Evolutionary conservation across 1,140 invertebrate genomes (phyloP), one percentile per base, ranked within the genome.

Genomic region (Galleria mellonella): DNA sequence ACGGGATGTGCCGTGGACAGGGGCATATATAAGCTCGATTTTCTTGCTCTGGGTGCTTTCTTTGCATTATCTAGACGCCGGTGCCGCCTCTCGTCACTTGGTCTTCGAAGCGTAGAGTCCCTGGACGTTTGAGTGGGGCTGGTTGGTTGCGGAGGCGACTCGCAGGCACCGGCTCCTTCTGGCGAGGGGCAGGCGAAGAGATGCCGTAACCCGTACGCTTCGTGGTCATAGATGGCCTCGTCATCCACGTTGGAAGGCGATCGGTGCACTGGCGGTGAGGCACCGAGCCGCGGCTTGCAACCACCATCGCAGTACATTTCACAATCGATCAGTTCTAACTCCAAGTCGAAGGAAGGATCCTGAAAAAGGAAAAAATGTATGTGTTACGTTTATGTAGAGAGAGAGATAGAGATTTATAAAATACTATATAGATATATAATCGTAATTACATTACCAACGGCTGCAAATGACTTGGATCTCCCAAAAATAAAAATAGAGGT

Each of bases 71-170:
- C 73, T 33, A 74, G 67, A 10, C 72, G 64, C 31, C 72, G 60
- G 17, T 72, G 67, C 5, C 63, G 52, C 48, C 70, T 53, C 31
- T 81, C 75, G 15, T 81, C 76, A 39, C 59, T 72, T 12, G 69
- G 67, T 45, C 76, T 61, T 30, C 71, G 55, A 9, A 81, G 51
- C 0, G 77, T 78, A 0, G 75, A 79, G 4, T 81, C 75, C 11
- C 73, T 52, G 12, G 76, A 83, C 0, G 56, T 66, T 47, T 84
- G 90, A 9, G 93, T 94, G 1, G 93, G 93, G 62, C 92, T 93
- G 6, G 92, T 94, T 7, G 93, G 92, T 60, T 91, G 89, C 0
- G 93, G 93, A 1, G 93, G 93, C 0, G 93, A 94, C 54, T 91
- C 91, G 44, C 81, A 78, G 33, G 69, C 54, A 4, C 64, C 67